Percentiles rank a stretch among this genome's conserved stretches.
These are phyloP conservation scores for Tanytarsus gracilentus DNA, from an alignment of 2,888 invertebrate genomes.

Conservation along the genomic window DNA sequence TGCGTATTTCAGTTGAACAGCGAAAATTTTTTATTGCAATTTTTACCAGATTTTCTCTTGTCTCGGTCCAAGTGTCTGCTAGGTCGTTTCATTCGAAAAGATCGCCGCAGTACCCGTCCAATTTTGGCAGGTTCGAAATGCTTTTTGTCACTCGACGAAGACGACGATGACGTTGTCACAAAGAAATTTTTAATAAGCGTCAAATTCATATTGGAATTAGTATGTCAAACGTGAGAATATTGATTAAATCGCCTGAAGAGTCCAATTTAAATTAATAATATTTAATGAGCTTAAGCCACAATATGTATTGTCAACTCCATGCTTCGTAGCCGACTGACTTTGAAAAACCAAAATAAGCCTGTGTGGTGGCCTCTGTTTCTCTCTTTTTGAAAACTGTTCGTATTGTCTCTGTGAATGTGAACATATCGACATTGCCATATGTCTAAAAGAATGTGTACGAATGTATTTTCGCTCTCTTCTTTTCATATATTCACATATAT, in stretches of 20 bases:
- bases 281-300: background rate
- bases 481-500: no score
- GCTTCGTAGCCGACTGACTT: background rate
- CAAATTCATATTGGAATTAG: constrained; percentile 7
- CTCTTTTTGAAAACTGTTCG: no score
- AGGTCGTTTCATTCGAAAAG: constrained; percentile 61
- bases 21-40: no score
- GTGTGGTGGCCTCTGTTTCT: no score
- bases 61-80: constrained; percentile 58
- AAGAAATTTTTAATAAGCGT: constrained; percentile 19
- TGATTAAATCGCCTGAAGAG: no score
- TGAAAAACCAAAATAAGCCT: background rate
- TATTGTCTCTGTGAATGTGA: no score
- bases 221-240: background rate
- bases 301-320: background rate
- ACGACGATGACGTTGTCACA: no score
- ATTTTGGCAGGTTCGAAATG: constrained; percentile 9
- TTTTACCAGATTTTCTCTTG: constrained; percentile 71
- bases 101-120: constrained; percentile 44
- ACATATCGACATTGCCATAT: no score
- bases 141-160: no score
- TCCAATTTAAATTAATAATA: no score
- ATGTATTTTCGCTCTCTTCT: no score
- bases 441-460: no score
- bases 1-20: background rate